phyloP scores from a whole-genome alignment of 2,797 vertebrate genomes.

The Paguma larvata region DNA sequence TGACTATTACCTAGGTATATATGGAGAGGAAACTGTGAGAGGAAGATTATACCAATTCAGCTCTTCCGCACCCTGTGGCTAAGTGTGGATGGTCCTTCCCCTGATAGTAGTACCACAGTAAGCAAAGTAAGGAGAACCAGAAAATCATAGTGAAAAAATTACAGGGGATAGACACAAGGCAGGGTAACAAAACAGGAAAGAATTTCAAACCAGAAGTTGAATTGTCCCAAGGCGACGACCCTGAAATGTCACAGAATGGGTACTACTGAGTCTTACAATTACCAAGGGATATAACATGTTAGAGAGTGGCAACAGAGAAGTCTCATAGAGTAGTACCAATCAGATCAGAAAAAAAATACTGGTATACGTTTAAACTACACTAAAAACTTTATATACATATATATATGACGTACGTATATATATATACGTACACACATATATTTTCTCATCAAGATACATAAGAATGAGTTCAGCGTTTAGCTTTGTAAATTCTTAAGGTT shows the following conservation, averaged over 20 bases:
- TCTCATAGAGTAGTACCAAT: not conserved
- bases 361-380: not conserved
- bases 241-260: not conserved
- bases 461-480: not conserved
- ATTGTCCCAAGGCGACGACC: not conserved
- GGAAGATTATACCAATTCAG: not conserved
- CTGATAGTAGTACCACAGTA: not conserved
- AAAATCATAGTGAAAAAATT: not conserved
- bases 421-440: not conserved
- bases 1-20: not conserved
- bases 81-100: not conserved
- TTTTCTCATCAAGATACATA: not conserved
- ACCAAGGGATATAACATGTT: not conserved
- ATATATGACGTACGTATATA: not conserved
- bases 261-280: not conserved
- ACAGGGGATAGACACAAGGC: not conserved
- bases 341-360: not conserved
- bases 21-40: not conserved
- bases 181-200: not conserved
- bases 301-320: not conserved
- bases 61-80: not conserved
- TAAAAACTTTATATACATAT: not conserved
- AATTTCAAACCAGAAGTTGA: slow-evolving; percentile 21
- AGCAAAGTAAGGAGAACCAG: slow-evolving; percentile 2
- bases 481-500: not conserved